Conservation (phyloP, 2,888 invertebrate genomes). For the Macroteleia sp. region DNA sequence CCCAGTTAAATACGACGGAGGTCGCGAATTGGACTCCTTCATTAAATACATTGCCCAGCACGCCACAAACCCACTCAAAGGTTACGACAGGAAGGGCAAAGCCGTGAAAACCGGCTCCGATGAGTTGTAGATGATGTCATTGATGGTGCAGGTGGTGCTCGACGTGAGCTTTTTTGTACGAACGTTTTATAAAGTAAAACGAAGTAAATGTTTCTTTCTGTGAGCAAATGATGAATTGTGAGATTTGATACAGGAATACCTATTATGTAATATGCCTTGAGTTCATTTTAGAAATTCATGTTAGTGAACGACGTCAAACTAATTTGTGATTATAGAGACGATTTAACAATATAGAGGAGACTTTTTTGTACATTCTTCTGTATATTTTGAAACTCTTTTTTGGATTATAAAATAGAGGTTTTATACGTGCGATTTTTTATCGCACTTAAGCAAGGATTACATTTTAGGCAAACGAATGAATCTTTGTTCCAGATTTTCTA, state of each 20-base stretch:
- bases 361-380: too few species aligned
- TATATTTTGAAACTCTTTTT: too few species aligned
- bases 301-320: too few species aligned
- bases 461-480: constrained; percentile 15
- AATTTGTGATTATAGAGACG: too few species aligned
- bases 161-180: constrained; percentile 22
- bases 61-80: constrained; percentile 93
- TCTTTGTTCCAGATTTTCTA: constrained; percentile 27
- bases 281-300: too few species aligned
- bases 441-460: too few species aligned
- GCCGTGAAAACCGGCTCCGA: constrained; percentile 85
- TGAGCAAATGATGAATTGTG: too few species aligned
- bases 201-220: constrained; percentile 6
- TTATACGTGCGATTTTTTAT: too few species aligned
- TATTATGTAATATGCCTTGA: too few species aligned
- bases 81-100: constrained; percentile 94
- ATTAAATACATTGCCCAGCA: constrained; percentile 97
- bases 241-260: too few species aligned
- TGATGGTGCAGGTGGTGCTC: neutral
- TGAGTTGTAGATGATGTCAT: constrained; percentile 85
- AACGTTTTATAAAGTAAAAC: constrained; percentile 17
- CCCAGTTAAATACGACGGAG: constrained; percentile 96
- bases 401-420: too few species aligned
- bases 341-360: too few species aligned
- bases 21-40: constrained; percentile 96